A percentile compares a stretch with the other conserved stretches of the same genome.
phyloP scores from a whole-genome alignment of 2,113 vertebrate species.

The Morone chrysops region DNA sequence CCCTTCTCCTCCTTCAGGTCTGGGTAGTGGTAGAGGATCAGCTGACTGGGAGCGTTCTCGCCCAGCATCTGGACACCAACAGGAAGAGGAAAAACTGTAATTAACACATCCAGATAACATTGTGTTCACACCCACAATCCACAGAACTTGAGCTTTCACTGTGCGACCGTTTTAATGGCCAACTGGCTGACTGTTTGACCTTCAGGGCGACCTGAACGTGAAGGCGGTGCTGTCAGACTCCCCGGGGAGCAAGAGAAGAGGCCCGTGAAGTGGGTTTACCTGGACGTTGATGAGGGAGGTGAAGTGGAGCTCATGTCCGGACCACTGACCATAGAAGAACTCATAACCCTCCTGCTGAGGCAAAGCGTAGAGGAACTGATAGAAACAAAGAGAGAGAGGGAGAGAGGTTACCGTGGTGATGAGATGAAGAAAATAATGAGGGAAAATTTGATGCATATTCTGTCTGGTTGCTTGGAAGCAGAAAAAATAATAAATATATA shows the following conservation, averaged over 20 bases:
- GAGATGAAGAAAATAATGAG: background rate
- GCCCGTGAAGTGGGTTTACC: conserved; percentile 76
- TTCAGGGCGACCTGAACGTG: background rate
- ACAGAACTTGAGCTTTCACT: background rate
- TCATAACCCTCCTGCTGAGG: conserved; percentile 95
- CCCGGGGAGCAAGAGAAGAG: background rate
- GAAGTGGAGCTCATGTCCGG: conserved; percentile 91
- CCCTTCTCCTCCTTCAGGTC: conserved; percentile 93
- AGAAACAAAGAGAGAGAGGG: background rate
- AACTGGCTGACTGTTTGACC: background rate
- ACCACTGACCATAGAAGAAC: conserved; percentile 96
- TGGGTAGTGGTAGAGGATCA: conserved; percentile 94
- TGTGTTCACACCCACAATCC: too few species aligned
- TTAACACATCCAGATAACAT: background rate
- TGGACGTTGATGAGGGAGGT: conserved; percentile 96
- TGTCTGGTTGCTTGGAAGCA: too few species aligned
- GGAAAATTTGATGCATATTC: too few species aligned
- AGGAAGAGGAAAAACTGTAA: background rate
- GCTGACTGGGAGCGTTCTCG: conserved; percentile 90
- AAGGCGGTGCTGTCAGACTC: background rate
- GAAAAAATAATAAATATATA: too few species aligned
- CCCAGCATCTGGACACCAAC: conserved; percentile 85
- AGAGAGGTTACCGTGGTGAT: background rate
- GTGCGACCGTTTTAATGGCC: too few species aligned
- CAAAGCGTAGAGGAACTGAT: conserved; percentile 93